Conservation (phyloP, 2,888 invertebrate species). For the Tenodera sinensis region DNA sequence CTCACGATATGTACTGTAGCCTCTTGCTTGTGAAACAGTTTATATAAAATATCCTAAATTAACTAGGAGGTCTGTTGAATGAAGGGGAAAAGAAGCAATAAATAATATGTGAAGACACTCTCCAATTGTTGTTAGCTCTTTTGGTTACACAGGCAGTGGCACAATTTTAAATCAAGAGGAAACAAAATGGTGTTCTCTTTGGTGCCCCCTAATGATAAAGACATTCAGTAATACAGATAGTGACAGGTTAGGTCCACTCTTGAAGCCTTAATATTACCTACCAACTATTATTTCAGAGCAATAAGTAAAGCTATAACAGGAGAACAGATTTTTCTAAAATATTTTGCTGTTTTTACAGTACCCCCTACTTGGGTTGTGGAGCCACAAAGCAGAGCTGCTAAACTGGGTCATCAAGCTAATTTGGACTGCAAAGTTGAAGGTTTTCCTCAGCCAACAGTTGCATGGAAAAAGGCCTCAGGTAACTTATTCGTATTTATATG, state of each 20-base stretch:
- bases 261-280: not conserved
- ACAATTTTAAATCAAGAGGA: not conserved
- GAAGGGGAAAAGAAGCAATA: not conserved
- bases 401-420: slow-evolving; percentile 64
- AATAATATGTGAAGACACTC: not conserved
- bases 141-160: not conserved
- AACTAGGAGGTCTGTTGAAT: not conserved
- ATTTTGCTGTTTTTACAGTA: slow-evolving; percentile 50
- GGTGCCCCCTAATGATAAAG: not conserved
- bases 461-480: slow-evolving; percentile 56
- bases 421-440: slow-evolving; percentile 73
- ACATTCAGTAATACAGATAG: not conserved
- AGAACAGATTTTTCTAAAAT: not conserved
- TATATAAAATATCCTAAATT: not conserved
- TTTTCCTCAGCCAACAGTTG: slow-evolving; percentile 62
- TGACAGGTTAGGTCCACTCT: not conserved
- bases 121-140: not conserved
- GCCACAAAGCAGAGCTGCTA: slow-evolving; percentile 66
- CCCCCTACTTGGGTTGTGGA: slow-evolving; percentile 74
- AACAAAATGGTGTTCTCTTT: not conserved
- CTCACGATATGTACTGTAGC: not conserved
- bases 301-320: not conserved
- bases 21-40: not conserved
- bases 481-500: slow-evolving; percentile 33
- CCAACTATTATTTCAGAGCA: not conserved